Percentiles rank a stretch among this genome's conserved stretches.
Conservation (phyloP, 1,140 invertebrate species). For the Microvelia longipes region DNA sequence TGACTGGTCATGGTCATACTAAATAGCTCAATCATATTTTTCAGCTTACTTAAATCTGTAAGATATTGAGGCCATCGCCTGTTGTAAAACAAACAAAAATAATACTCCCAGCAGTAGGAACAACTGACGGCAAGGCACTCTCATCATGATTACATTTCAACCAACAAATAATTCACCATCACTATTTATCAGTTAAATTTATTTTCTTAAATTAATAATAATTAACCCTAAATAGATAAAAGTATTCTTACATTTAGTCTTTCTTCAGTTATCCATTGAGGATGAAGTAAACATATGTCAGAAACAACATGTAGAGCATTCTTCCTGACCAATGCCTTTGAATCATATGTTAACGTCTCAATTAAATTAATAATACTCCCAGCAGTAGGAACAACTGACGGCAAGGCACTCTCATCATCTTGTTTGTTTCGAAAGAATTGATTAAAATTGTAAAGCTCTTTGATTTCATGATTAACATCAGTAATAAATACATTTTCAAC, state of each 20-base stretch:
- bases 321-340: conserved; percentile 40
- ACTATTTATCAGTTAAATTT: too few relatives aligned
- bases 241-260: conserved; percentile 29
- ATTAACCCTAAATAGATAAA: too few relatives aligned
- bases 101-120: conserved; percentile 29
- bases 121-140: conserved; percentile 17
- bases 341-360: conserved; percentile 34
- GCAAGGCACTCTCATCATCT: conserved; percentile 12
- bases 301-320: conserved; percentile 38
- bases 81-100: too few relatives aligned
- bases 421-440: conserved; percentile 18
- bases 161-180: too few relatives aligned
- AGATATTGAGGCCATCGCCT: too few relatives aligned
- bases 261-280: conserved; percentile 26
- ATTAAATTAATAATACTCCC: conserved; percentile 32
- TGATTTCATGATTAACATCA: conserved; percentile 12
- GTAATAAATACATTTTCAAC: conserved; percentile 34
- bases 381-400: conserved; percentile 28
- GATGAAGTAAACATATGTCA: conserved; percentile 27
- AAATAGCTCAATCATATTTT: too few relatives aligned
- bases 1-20: too few relatives aligned
- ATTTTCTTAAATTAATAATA: too few relatives aligned
- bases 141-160: too few relatives aligned
- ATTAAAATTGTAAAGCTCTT: conserved; percentile 14
- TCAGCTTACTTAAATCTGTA: too few relatives aligned